Percentiles rank a stretch among this genome's conserved stretches.
Evolutionary conservation across 2,888 invertebrate species (phyloP).

Genomic region (Luffia ferchaultella): DNA sequence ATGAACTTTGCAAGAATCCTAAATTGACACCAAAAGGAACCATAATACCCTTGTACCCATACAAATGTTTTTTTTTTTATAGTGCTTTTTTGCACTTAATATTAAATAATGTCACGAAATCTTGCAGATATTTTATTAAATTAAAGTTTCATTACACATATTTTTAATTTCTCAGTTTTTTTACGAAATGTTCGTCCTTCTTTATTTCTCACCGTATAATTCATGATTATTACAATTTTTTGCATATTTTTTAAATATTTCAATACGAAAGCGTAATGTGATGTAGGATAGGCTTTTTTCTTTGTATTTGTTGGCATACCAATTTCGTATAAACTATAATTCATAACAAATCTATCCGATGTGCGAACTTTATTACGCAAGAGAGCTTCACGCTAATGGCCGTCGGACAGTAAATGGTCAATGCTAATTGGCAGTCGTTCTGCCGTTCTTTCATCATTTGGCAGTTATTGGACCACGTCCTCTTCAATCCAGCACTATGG

Average conservation of each 20-base stretch:
- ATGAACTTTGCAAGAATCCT: background rate
- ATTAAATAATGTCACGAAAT: too few relatives aligned
- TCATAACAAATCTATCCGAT: background rate
- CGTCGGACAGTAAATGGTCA: conserved; percentile 59
- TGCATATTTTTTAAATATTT: too few relatives aligned
- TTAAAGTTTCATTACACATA: too few relatives aligned
- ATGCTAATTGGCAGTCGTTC: conserved; percentile 81
- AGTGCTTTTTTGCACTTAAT: conserved; percentile 1
- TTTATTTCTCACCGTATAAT: too few relatives aligned
- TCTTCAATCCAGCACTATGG: conserved; percentile 99
- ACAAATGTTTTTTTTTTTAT: background rate
- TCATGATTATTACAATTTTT: too few relatives aligned
- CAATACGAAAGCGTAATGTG: too few relatives aligned
- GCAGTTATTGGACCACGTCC: conserved; percentile 98
- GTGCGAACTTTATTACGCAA: conserved; percentile 23
- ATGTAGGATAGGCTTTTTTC: too few relatives aligned
- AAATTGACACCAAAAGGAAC: background rate
- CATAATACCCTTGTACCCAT: background rate
- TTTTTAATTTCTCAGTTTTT: too few relatives aligned
- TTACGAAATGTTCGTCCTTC: too few relatives aligned
- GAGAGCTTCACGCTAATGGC: conserved; percentile 50
- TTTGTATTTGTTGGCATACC: background rate
- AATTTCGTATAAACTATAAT: background rate
- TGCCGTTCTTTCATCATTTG: conserved; percentile 90
- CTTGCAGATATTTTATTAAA: too few relatives aligned